These are phyloP conservation scores for Scaptodrosophila latifasciaeformis DNA, from an alignment of 2,888 invertebrate species.

Conservation along the genomic window DNA sequence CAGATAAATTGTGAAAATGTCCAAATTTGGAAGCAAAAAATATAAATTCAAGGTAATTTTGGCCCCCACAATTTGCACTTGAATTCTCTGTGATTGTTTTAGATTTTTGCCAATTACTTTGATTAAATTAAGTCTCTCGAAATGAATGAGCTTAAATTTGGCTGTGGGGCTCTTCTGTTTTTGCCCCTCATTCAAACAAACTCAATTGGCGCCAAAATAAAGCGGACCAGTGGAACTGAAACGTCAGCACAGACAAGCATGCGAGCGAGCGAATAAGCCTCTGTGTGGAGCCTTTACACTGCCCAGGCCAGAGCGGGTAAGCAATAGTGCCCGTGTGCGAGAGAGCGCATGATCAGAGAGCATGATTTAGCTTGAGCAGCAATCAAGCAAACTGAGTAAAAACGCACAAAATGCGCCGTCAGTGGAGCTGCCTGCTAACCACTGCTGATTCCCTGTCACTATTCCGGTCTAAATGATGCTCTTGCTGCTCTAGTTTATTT, in stretches of 20 bases:
- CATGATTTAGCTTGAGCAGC: not conserved
- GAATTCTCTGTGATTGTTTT: too few species aligned
- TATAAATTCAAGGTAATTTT: too few species aligned
- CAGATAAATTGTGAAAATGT: too few species aligned
- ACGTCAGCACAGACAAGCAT: not conserved
- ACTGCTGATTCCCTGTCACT: conserved; percentile 70
- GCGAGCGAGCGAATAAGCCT: not conserved
- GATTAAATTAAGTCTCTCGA: too few species aligned
- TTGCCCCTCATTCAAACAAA: too few species aligned
- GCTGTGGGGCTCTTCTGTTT: too few species aligned
- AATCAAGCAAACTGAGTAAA: not conserved
- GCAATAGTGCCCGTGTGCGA: not conserved
- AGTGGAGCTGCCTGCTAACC: conserved; percentile 16
- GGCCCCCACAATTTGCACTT: too few species aligned
- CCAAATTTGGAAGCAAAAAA: too few species aligned
- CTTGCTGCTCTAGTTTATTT: conserved; percentile 74
- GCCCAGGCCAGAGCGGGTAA: not conserved
- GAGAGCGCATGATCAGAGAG: not conserved
- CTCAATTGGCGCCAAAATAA: too few species aligned
- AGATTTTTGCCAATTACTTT: too few species aligned
- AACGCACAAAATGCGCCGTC: not conserved
- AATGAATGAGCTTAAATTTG: too few species aligned
- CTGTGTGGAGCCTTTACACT: not conserved
- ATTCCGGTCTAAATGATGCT: conserved; percentile 76
- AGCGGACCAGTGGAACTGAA: not conserved